Conservation (phyloP, 2,888 invertebrate species). For the Zygaena filipendulae region DNA sequence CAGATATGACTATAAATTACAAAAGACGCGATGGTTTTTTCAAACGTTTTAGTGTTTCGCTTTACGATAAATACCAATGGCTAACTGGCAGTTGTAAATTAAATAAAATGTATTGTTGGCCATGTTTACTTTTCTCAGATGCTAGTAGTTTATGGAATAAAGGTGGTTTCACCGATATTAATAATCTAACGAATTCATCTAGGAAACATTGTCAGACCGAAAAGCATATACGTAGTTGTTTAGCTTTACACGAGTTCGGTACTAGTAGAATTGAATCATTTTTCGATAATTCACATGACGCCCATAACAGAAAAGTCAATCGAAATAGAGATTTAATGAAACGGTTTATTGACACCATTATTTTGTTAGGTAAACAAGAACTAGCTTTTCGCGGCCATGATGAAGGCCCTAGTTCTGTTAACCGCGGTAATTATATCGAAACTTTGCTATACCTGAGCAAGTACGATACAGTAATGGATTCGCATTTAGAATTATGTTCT, state of each 20-base stretch:
- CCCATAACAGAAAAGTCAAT: not conserved
- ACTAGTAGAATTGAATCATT: not conserved
- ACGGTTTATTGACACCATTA: constrained; percentile 7
- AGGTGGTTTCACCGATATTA: constrained; percentile 4
- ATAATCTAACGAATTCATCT: constrained; percentile 4
- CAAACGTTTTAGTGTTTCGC: constrained; percentile 3
- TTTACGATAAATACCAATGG: constrained; percentile 5
- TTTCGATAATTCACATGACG: not conserved
- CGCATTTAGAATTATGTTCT: no score
- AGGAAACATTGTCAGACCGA: constrained; percentile 6
- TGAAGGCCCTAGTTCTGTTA: no score
- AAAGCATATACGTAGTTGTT: constrained; percentile 6
- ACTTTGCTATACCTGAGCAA: constrained; percentile 3
- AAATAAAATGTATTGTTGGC: constrained; percentile 2
- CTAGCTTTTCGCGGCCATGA: constrained; percentile 2
- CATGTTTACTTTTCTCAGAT: constrained; percentile 2
- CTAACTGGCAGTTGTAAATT: constrained; percentile 2
- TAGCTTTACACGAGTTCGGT: not conserved
- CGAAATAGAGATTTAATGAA: constrained; percentile 4
- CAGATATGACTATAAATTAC: not conserved
- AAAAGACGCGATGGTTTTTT: constrained; percentile 2
- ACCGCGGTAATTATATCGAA: constrained; percentile 3
- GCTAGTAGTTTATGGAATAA: not conserved
- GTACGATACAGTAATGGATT: no score
- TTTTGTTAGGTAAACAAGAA: constrained; percentile 7